phyloP scores from a whole-genome alignment of 2,113 vertebrate species.

The Benitochromis conjunctus region DNA sequence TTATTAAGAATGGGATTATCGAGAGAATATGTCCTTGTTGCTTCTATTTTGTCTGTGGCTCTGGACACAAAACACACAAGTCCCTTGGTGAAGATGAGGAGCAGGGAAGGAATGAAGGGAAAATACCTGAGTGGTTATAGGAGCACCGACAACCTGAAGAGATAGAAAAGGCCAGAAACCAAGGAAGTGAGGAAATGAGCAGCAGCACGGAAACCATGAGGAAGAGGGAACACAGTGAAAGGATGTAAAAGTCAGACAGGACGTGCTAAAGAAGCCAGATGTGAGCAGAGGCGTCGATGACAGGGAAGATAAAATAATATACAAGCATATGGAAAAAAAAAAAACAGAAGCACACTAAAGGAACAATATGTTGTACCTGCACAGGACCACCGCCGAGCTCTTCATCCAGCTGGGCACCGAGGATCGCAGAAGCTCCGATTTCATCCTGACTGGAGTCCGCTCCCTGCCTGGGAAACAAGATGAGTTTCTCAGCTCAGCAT shows the following conservation, averaged over 20 bases:
- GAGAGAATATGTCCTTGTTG: not conserved
- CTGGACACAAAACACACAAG: conserved; percentile 17
- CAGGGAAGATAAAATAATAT: not conserved
- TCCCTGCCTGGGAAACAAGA: conserved; percentile 81
- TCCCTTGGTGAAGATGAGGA: not conserved
- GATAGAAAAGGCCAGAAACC: conserved; percentile 33
- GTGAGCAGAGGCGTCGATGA: not conserved
- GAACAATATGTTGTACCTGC: conserved; percentile 76
- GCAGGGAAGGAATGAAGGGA: not conserved
- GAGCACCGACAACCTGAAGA: conserved; percentile 73
- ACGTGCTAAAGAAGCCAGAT: not conserved
- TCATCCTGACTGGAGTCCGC: conserved; percentile 88
- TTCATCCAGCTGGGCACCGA: conserved; percentile 86
- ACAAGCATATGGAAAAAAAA: not conserved
- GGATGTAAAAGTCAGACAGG: conserved; percentile 28
- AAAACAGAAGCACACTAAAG: not conserved
- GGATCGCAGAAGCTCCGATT: conserved; percentile 84
- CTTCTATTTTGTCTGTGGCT: not conserved
- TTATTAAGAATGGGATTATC: not conserved
- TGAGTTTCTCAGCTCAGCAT: not conserved
- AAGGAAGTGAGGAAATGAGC: conserved; percentile 13
- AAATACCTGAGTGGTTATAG: conserved; percentile 77
- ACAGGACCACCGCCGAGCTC: conserved; percentile 89
- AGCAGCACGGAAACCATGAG: not conserved
- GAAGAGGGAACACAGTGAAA: not conserved